A percentile compares a stretch with the other conserved stretches of the same genome.
Evolutionary conservation across 2,113 vertebrate genomes (phyloP).

Genomic region (Atlantisia rogersi): DNA sequence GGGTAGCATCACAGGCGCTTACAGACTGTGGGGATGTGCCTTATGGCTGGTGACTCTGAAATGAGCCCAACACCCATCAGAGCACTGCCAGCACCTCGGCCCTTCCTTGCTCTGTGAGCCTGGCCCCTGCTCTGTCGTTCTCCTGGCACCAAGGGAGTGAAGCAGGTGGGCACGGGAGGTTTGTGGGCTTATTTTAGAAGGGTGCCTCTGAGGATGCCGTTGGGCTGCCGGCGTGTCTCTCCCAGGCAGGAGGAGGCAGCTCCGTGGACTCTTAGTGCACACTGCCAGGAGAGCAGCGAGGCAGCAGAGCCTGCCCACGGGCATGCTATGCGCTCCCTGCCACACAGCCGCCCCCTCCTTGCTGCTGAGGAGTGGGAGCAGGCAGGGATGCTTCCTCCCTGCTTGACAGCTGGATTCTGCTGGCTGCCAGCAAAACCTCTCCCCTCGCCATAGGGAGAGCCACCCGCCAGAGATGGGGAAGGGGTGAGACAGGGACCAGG

Average conservation of each 20-base stretch:
- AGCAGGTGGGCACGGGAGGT: fast-evolving
- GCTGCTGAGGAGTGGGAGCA: not conserved
- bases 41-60: not conserved
- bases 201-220: not conserved
- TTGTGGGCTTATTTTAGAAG: not conserved
- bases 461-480: not conserved
- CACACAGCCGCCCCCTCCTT: not conserved
- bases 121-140: fast-evolving
- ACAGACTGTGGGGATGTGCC: not conserved
- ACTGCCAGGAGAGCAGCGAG: not conserved
- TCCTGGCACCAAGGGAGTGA: not conserved
- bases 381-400: not conserved
- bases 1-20: not conserved
- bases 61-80: not conserved
- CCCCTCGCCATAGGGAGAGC: not conserved
- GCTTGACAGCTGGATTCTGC: not conserved
- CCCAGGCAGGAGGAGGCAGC: not conserved
- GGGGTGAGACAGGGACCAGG: too few relatives aligned
- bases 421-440: not conserved
- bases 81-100: not conserved
- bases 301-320: not conserved
- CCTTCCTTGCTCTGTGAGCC: not conserved
- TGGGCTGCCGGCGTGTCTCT: not conserved
- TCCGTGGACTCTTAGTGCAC: fast-evolving
- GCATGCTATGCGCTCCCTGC: not conserved